Evolutionary conservation across 2,888 invertebrate genomes (phyloP), one percentile per base, ranked within the genome.

Genomic region (Cylindroiulus punctatus): DNA sequence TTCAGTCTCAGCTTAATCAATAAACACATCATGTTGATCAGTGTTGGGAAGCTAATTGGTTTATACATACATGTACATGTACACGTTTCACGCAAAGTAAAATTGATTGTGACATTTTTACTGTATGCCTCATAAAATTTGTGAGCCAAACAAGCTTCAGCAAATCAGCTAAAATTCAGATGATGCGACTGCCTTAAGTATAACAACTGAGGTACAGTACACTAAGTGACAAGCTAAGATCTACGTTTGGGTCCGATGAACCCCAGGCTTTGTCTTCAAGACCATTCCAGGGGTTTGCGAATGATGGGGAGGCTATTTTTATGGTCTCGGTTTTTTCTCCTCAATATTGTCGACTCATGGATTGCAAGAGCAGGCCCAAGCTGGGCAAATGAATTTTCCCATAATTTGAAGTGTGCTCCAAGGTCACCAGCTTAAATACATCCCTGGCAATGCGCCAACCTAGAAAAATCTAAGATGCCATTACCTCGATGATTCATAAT

Each of bases 341-440:
- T 30, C 76, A 76, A 76, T 30, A 8, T 30, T 76, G 76, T 14
- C 76, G 76, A 76, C 76, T 76, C 76, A 76, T 30, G 26, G 22
- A 76, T 76, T 76, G 22, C 76, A 30, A 14, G 76, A 26, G 30
- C 30, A 76, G 30, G 76, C 76, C 30, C 30, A 76, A 76, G 76
- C 76, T 76, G 30, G 76, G 76, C 12, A 76, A 76, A 76, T 76
- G 76, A 76, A 30, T 76, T 76, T 76, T 76, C 76, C 76, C 76
- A 76, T 76, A 76, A 76, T 76, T 30, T 76, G 26, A 76, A 76
- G 76, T 30, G 30, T 76, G 26, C 22, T 26, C 76, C 76, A 76
- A 76, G 76, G 76, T 76, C 30, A 22, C 76, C 10, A 14, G 76
- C 76, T 76, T 26, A 65, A 65, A 65, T 12, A 76, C 14, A 26